Base-by-base conservation (phyloP, 2,113 vertebrate species). In the Anser brachyrhynchus region DNA sequence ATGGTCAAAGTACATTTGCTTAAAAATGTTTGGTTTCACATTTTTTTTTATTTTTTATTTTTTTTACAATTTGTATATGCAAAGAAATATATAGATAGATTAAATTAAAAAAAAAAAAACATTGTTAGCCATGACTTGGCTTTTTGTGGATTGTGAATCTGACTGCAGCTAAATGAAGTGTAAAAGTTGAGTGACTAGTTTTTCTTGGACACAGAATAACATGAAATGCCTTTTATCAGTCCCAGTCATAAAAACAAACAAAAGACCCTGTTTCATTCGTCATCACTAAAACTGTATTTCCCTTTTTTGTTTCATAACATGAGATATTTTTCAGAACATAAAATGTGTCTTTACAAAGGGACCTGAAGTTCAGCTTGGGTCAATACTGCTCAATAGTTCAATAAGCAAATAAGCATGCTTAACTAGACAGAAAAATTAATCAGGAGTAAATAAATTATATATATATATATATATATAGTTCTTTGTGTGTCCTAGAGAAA, bases 161-260 rank as follows among this genome's bases (percentile, higher is more conserved):
- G 58, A 31, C 66, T 78, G 18, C 12, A 90, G 28, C 10, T 41
- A 89, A 83, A 55, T 44, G 6, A 62, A 67, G 1, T 6, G 8
- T n/a, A 35, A 6, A 41, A 71, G 43, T 13, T 39, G n/a, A 59
- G 10, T 10, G 18, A 29, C 44, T 71, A 19, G 17, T 54, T 58
- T 89, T 22, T 18, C 51, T 73, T 66, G 19, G 26, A 35, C 28
- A 35, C 8, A 3, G 28, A 89, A 49, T 49, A 49, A 43, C 6
- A 26, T 16, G 10, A 86, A 91, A 64, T 51, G 3, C 3, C 26
- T 76, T 76, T 64, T 89, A 39, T 29, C 49, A 52, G 25, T 46
- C 8, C 2, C 11, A 73, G 11, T 80, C 5, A 0, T 3, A 58
- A 79, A 39, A 31, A 26, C 3, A 21, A 69, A 26, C 3, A 43